Evolutionary conservation across 2,888 invertebrate species (phyloP).

Genomic region (Spilarctia lutea): DNA sequence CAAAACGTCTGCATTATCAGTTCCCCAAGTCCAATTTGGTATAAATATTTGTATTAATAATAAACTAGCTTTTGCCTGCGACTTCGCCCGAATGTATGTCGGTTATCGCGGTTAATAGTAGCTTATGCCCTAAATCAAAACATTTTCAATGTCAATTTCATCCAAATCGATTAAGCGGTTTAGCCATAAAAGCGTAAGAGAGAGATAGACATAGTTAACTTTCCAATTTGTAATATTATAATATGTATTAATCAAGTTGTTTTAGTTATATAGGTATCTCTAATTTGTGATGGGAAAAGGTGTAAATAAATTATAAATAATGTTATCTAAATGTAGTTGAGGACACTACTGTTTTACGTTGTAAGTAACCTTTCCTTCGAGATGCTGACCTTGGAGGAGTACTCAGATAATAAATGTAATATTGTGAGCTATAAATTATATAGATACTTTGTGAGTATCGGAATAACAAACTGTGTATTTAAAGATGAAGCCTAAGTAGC

Average conservation of each 20-base stretch:
- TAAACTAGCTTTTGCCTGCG: too few relatives aligned
- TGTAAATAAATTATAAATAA: background rate
- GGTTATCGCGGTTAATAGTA: too few relatives aligned
- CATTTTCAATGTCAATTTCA: too few relatives aligned
- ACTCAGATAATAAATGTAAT: conserved; percentile 2
- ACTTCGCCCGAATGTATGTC: too few relatives aligned
- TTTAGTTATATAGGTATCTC: background rate
- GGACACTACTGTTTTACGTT: conserved; percentile 2
- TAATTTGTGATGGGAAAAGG: background rate
- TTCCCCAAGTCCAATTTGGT: background rate
- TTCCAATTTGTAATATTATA: too few relatives aligned
- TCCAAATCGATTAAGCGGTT: too few relatives aligned
- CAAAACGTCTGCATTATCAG: background rate
- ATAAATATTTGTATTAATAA: background rate
- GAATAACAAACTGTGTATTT: background rate
- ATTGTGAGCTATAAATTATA: background rate
- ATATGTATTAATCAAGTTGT: background rate
- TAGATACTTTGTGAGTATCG: background rate
- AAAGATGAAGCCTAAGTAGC: background rate
- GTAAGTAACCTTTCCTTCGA: conserved; percentile 2
- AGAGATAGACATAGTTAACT: too few relatives aligned
- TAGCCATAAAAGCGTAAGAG: too few relatives aligned
- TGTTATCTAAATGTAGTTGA: background rate
- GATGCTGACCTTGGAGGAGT: conserved; percentile 7
- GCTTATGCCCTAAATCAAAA: too few relatives aligned